Base-by-base conservation (phyloP, 2,113 vertebrate species). In the Pelmatolapia mariae region DNA sequence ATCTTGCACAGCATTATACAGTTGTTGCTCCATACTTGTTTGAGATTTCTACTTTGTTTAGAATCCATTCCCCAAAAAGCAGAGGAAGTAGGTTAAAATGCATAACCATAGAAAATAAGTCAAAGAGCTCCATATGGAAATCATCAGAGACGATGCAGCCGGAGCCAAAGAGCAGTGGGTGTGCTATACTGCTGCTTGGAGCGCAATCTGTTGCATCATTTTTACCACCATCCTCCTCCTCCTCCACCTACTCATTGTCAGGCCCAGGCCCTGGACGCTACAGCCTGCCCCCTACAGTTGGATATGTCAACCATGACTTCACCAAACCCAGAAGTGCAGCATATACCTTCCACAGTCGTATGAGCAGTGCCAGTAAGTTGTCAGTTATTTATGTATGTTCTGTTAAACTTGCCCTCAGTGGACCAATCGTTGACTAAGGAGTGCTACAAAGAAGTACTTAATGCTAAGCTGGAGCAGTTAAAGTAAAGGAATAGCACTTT, bases 261-360 rank as follows among this genome's bases (percentile, higher is more conserved):
- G 98, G 97, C 36, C 97, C 97, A 0, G 97, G 97, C 3, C 97
- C 98, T 0, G 97, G 96, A 53, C 93, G 95, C 31, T 98, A 97
- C 11, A 88, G 90, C 57, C 95, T 98, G 81, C 98, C 97, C 1
- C 96, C 98, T 24, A 97, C 97, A 0, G 87, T 98, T 2, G 97
- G 98, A 82, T 97, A 96, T 85, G 50, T 97, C 68, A 97, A 97
- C 87, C 97, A 98, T n/a, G 97, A 98, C 91, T 95, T 96, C 90
- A 97, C 98, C 90, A 97, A 96, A 90, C 95, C 93, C 88, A 93
- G 95, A 43, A 95, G 97, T 56, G 97, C 98, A 0, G 98, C 98
- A 4, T 98, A 97, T 91, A 95, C 97, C 12, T 97, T 98, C 22
- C 94, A 96, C 87, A 91, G 93, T 83, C 96, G 96, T 56, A 94